Base-by-base conservation (phyloP, 35 echinoderm and acorn worm species). In the Stichopus chloronotus region DNA sequence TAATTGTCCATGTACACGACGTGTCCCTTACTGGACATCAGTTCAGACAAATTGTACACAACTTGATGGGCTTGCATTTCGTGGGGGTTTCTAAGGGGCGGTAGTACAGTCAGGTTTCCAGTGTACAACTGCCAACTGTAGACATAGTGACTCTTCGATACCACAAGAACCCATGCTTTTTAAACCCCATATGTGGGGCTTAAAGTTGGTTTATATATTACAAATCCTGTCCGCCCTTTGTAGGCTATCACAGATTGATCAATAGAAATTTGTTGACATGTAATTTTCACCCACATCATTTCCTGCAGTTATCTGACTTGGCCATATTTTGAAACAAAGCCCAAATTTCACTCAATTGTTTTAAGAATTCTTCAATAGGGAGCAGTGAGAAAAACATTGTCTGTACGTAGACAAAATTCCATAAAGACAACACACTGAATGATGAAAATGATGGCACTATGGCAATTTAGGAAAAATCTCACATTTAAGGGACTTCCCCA, bases 1-100 rank as follows among this genome's bases (percentile, higher is more conserved):
- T 88, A 88, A 63, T 88, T 88, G 61, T 88, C 85, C 85, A 88
- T 88, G 53, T 88, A 88, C 13, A 88, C 85, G 20, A 59, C 20
- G 55, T 88, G 85, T 88, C 85, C 55, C 20, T 88, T 88, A 8
- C 43, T 63, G 59, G 61, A 61, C 55, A 88, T 59, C 4, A 58
- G 85, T n/a, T 5, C 4, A 88, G 19, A 61, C n/a, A 88, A 88
- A 24, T 57, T 59, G 20, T 57, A 43, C 9, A 88, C 85, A 59
- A 88, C 4, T 25, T 59, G 20, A 57, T 88, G 85, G n/a, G 85
- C 61, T 22, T 53, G 12, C 57, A 4, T 88, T 57, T 30, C 13
- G 14, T 19, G 85, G 17, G 85, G 79, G 79, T 83, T 83, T 20
- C 5, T 25, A 52, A 52, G 23, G 5, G 7, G 4, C 16, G 24